phyloP scores from a whole-genome alignment of 2,888 invertebrate species.

The Trisateles emortualis region DNA sequence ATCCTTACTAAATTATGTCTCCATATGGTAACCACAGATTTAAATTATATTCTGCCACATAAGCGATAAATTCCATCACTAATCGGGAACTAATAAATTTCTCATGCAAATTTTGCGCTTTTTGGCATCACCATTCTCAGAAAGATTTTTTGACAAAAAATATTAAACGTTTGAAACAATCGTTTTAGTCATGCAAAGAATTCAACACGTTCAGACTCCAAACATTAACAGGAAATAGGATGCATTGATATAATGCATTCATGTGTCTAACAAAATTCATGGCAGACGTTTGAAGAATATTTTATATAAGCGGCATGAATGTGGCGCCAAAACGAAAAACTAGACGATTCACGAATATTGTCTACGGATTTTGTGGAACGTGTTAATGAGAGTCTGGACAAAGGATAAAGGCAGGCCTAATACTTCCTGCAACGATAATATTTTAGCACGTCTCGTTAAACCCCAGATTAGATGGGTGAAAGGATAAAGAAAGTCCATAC shows the following conservation, averaged over 20 bases:
- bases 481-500: conserved; percentile 51
- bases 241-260: conserved; percentile 78
- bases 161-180: conserved; percentile 61
- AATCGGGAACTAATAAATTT: conserved; percentile 71
- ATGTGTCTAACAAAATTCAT: conserved; percentile 71
- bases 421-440: conserved; percentile 61
- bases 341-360: conserved; percentile 33
- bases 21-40: conserved; percentile 67
- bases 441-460: conserved; percentile 57
- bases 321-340: conserved; percentile 61
- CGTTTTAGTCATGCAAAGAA: conserved; percentile 65
- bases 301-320: conserved; percentile 55
- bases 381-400: conserved; percentile 56
- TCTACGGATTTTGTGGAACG: conserved; percentile 41
- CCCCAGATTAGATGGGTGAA: conserved; percentile 52
- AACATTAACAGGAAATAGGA: conserved; percentile 75
- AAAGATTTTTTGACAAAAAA: conserved; percentile 58
- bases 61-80: conserved; percentile 68
- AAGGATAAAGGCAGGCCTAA: conserved; percentile 50
- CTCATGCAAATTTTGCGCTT: conserved; percentile 75
- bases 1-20: conserved; percentile 72
- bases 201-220: conserved; percentile 51
- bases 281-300: conserved; percentile 64
- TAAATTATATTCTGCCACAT: conserved; percentile 78
- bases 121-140: conserved; percentile 62